Percentiles rank a stretch among this genome's conserved stretches.
These are phyloP conservation scores for Palaemon carinicauda DNA, from an alignment of 1,140 invertebrate genomes.

Conservation along the genomic window DNA sequence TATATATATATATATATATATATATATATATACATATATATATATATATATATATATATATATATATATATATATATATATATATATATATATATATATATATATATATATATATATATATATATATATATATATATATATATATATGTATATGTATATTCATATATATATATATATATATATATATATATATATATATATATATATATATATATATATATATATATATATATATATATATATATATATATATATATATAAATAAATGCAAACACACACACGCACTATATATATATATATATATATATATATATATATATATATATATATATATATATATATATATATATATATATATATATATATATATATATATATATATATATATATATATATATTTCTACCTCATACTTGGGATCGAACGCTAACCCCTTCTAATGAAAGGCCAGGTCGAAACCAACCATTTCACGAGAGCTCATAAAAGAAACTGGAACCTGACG, in stretches of 20 bases:
- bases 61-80: not conserved
- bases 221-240: not conserved
- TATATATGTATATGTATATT: not conserved
- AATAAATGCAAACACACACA: too few relatives aligned
- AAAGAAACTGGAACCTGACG: too few relatives aligned
- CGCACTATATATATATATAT: not conserved
- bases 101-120: conserved; percentile 9
- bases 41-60: not conserved
- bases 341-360: too few relatives aligned
- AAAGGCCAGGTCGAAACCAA: too few relatives aligned
- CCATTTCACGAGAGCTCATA: too few relatives aligned
- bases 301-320: not conserved
- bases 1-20: conserved; percentile 2
- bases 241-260: not conserved
- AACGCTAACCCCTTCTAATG: too few relatives aligned
- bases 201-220: not conserved
- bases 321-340: not conserved
- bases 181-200: not conserved
- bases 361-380: not conserved
- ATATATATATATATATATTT: not conserved
- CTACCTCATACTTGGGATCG: too few relatives aligned
- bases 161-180: not conserved
- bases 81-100: not conserved
- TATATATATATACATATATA: not conserved
- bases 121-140: not conserved